Percentiles rank a stretch among this genome's conserved stretches.
Conservation (phyloP, 2,888 invertebrate species). For the Synergus gifuensis region DNA sequence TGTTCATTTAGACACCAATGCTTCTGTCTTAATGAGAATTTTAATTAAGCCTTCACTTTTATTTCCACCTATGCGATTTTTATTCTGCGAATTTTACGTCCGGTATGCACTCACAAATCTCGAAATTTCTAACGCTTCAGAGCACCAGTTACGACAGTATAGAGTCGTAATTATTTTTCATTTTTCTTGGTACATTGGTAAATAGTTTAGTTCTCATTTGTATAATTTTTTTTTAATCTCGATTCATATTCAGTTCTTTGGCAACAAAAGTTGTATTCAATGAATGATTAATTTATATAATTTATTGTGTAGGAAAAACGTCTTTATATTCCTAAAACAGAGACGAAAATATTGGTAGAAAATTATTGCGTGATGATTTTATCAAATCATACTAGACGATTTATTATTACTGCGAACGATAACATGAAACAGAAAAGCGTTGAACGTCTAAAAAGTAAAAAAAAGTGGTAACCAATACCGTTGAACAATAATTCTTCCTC, state of each 20-base stretch:
- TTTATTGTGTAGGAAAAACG: no score
- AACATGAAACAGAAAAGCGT: constrained; percentile 21
- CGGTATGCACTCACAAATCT: background rate
- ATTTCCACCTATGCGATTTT: constrained; percentile 21
- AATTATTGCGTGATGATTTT: constrained; percentile 28
- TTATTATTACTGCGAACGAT: constrained; percentile 21
- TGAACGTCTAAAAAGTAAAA: constrained; percentile 9
- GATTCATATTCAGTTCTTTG: no score
- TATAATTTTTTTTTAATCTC: no score
- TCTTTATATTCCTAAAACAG: background rate
- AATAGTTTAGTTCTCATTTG: background rate
- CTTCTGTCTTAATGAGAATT: constrained; percentile 32
- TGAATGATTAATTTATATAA: no score
- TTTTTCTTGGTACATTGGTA: background rate
- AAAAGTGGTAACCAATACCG: background rate
- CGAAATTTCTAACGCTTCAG: background rate
- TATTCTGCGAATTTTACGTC: constrained; percentile 13
- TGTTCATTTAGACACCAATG: constrained; percentile 4
- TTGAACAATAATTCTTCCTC: constrained; percentile 30
- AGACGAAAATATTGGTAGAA: background rate
- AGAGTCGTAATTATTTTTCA: background rate
- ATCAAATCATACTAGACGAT: constrained; percentile 18
- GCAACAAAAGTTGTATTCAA: no score
- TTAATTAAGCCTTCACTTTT: constrained; percentile 27
- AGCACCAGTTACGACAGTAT: background rate